Evolutionary conservation across 2,113 vertebrate species (phyloP).

Genomic region (Heliornis fulica): DNA sequence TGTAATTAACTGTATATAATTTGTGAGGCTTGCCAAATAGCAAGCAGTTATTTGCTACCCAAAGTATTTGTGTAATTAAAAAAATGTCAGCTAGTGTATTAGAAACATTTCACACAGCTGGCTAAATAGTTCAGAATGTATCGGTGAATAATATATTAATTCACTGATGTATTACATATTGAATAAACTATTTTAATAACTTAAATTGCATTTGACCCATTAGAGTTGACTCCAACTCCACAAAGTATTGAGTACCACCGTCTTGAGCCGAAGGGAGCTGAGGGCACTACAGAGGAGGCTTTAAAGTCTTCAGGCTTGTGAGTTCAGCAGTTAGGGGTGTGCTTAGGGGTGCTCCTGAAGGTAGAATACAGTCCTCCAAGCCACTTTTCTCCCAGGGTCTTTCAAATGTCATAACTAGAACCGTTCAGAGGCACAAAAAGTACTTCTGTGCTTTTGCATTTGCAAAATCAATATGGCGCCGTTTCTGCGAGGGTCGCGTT

Average conservation of each 20-base stretch:
- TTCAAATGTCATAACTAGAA: conserved; percentile 19
- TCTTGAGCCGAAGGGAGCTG: not conserved
- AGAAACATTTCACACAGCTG: conserved; percentile 59
- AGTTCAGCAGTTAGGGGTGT: not conserved
- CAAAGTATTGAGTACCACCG: not conserved
- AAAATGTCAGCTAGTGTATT: conserved; percentile 59
- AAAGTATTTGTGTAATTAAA: conserved; percentile 67
- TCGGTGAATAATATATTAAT: conserved; percentile 60
- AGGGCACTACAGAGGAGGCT: not conserved
- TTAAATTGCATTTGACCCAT: conserved; percentile 44
- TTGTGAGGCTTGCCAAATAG: conserved; percentile 53
- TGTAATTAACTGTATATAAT: conserved; percentile 58
- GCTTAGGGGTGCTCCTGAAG: not conserved
- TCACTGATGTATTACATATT: conserved; percentile 38
- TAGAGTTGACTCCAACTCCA: not conserved
- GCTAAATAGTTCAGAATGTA: conserved; percentile 49
- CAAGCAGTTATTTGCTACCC: conserved; percentile 35
- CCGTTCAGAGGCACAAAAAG: conserved; percentile 8
- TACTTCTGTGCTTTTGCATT: conserved; percentile 27
- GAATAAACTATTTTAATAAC: conserved; percentile 51
- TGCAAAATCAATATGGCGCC: conserved; percentile 13
- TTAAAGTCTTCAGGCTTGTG: not conserved
- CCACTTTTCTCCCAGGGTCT: not conserved
- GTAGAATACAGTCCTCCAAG: conserved; percentile 10
- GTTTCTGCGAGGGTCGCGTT: not conserved